Percentiles rank a stretch among this genome's conserved stretches.
These are phyloP conservation scores for Ranitomeya variabilis DNA, from an alignment of 2,113 vertebrate species.

Conservation along the genomic window DNA sequence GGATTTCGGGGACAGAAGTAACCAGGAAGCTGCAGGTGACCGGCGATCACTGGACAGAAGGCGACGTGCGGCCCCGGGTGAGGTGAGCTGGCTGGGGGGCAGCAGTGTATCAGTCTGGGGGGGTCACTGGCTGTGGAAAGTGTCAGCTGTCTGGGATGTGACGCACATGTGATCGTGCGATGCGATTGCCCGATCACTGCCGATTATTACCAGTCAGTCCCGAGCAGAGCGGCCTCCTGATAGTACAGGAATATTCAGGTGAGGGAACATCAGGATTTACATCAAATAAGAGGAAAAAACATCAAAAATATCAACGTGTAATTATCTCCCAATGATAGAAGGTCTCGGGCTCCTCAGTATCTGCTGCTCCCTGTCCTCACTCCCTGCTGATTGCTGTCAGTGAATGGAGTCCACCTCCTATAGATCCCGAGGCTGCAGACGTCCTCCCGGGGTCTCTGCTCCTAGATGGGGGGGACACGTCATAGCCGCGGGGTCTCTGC, in stretches of 20 bases:
- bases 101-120: not conserved
- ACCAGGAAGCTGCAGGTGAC: constrained; percentile 23
- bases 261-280: not conserved
- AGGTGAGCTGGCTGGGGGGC: not conserved
- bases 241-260: not conserved
- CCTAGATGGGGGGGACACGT: too few species aligned
- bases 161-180: not conserved
- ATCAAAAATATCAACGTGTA: too few species aligned
- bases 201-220: not conserved
- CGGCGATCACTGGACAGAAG: not conserved
- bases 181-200: not conserved
- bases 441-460: too few species aligned
- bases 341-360: too few species aligned
- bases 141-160: not conserved
- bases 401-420: too few species aligned
- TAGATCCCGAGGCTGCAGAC: too few species aligned
- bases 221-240: not conserved
- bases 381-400: too few species aligned
- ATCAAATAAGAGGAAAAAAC: not conserved
- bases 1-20: not conserved
- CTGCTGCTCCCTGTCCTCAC: too few species aligned
- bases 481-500: too few species aligned
- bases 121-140: not conserved
- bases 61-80: not conserved
- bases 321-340: too few species aligned